Evolutionary conservation across 2,113 vertebrate genomes (phyloP).

Genomic region (Pseudois nayaur): DNA sequence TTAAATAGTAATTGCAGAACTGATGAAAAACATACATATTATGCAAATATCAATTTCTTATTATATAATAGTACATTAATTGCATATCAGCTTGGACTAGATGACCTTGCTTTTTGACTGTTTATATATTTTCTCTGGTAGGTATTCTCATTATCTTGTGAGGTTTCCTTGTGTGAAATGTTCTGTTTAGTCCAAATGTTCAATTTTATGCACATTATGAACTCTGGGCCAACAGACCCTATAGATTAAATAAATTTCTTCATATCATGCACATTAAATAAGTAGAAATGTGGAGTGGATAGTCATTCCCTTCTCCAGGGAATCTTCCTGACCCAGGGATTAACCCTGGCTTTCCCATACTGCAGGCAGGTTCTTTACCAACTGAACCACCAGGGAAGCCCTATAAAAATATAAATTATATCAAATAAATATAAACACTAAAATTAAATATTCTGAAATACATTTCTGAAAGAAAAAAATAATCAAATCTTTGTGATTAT

Average conservation of each 20-base stretch:
- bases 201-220: background rate
- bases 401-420: background rate
- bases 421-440: background rate
- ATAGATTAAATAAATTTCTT: background rate
- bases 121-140: background rate
- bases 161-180: background rate
- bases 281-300: background rate
- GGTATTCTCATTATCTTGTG: background rate
- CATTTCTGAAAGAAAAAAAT: background rate
- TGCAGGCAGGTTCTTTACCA: background rate
- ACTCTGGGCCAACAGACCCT: rapidly evolving
- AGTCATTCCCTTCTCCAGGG: background rate
- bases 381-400: background rate
- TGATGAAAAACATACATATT: background rate
- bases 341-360: background rate
- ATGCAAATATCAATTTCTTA: background rate
- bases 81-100: background rate
- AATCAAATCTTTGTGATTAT: background rate
- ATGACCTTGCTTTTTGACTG: background rate
- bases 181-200: background rate
- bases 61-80: background rate
- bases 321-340: background rate
- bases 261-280: background rate
- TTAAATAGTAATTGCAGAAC: background rate
- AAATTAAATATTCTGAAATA: background rate